Percentiles rank a stretch among this genome's conserved stretches.
Conservation (phyloP, 2,888 invertebrate genomes). For the Eupelmus urozonus region DNA sequence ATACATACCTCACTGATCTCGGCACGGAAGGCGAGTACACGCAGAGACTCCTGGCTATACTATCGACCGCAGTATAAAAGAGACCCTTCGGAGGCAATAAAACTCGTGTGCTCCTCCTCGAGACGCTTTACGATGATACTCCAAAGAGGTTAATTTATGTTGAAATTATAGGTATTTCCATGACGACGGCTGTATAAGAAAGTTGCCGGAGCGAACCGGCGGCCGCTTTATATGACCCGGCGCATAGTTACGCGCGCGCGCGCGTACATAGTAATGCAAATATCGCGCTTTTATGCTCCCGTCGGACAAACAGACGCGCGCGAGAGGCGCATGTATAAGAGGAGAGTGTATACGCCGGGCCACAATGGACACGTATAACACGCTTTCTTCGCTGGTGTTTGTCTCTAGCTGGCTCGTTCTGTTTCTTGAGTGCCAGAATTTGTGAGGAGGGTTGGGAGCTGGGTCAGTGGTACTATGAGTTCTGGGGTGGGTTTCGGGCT, state of each 20-base stretch:
- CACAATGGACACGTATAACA: slow-evolving; percentile 38
- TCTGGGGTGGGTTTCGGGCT: slow-evolving; percentile 17
- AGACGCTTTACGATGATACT: slow-evolving; percentile 50
- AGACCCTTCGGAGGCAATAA: slow-evolving; percentile 47
- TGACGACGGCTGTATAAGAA: neutral
- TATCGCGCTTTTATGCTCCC: slow-evolving; percentile 43
- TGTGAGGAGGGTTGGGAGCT: slow-evolving; percentile 19
- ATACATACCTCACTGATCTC: neutral
- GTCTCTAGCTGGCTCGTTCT: neutral
- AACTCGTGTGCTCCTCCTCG: slow-evolving; percentile 4
- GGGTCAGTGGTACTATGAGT: neutral
- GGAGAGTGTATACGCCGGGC: neutral
- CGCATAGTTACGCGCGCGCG: slow-evolving; percentile 20
- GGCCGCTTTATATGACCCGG: neutral
- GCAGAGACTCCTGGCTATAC: neutral
- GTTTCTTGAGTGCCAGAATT: slow-evolving; percentile 39
- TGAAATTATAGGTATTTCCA: slow-evolving; percentile 54
- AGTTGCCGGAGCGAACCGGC: slow-evolving; percentile 9
- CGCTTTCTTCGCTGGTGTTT: neutral
- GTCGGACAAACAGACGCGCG: slow-evolving; percentile 13
- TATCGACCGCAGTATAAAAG: slow-evolving; percentile 57
- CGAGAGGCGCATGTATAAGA: neutral
- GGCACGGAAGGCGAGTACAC: neutral
- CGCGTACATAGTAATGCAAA: slow-evolving; percentile 53
- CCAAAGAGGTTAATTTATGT: slow-evolving; percentile 56